These are phyloP conservation scores for Pteronotus mesoamericanus DNA, from an alignment of 2,797 vertebrate genomes.

Conservation along the genomic window DNA sequence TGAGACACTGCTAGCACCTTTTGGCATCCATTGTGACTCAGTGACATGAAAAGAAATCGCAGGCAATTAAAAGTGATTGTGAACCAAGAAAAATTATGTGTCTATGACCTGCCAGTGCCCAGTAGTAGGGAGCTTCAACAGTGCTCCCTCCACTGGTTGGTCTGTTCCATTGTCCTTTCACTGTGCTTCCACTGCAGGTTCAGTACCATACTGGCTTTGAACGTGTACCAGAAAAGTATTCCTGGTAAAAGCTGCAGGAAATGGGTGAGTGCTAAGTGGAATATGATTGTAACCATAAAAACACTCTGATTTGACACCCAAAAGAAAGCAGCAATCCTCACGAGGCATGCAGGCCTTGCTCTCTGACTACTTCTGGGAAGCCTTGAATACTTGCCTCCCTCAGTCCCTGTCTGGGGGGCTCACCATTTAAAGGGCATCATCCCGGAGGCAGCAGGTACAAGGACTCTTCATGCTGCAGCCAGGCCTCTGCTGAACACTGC, in stretches of 20 bases:
- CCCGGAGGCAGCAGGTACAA: rapidly evolving
- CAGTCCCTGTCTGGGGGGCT: rapidly evolving
- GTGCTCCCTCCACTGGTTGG: neutral
- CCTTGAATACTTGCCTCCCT: neutral
- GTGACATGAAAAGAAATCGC: neutral
- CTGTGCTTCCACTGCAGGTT: neutral
- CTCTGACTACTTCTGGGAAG: neutral
- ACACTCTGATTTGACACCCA: neutral
- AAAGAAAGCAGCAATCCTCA: neutral
- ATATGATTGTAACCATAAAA: neutral
- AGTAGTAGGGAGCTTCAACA: neutral
- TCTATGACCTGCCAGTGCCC: neutral
- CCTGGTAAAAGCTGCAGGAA: neutral
- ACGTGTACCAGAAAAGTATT: neutral
- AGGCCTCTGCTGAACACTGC: neutral
- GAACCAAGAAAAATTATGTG: neutral
- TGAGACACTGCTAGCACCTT: neutral
- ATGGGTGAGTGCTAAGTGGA: neutral
- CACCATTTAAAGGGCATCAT: rapidly evolving
- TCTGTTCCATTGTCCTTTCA: neutral
- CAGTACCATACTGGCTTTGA: too few relatives aligned
- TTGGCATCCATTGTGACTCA: neutral
- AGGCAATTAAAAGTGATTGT: neutral
- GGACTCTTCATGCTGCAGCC: neutral
- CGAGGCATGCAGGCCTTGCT: neutral